These are phyloP conservation scores for Luperina nickerlii DNA, from an alignment of 2,888 invertebrate species.

Conservation along the genomic window DNA sequence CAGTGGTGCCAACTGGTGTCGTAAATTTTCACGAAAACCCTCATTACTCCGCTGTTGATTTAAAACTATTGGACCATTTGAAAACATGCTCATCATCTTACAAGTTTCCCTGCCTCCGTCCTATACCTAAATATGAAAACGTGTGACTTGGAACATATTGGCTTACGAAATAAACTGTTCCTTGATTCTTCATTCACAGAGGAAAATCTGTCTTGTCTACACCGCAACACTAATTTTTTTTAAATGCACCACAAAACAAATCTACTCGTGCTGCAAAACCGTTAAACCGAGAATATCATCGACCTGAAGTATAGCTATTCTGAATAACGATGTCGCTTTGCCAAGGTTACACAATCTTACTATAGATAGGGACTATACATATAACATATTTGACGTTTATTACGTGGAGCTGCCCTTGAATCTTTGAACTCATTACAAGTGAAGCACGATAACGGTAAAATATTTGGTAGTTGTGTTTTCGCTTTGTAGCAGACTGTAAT, in stretches of 20 bases:
- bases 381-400: constrained; percentile 49
- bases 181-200: neutral
- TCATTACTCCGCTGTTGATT: neutral
- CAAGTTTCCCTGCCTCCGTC: neutral
- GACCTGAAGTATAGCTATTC: constrained; percentile 59
- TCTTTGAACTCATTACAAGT: constrained; percentile 68
- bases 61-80: neutral
- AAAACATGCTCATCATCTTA: neutral
- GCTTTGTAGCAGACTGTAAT: constrained; percentile 1
- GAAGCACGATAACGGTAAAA: constrained; percentile 45
- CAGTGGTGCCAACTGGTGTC: too few relatives aligned
- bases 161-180: neutral
- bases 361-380: constrained; percentile 29
- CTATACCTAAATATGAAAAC: neutral
- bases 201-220: neutral
- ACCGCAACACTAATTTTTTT: neutral
- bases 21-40: too few relatives aligned
- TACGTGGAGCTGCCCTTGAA: constrained; percentile 70
- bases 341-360: constrained; percentile 68
- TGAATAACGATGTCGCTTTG: constrained; percentile 61
- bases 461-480: constrained; percentile 23
- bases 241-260: constrained; percentile 32
- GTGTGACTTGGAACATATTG: neutral
- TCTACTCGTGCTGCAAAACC: constrained; percentile 44
- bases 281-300: constrained; percentile 60